These are phyloP conservation scores for Oreochromis aureus DNA, from an alignment of 2,113 vertebrate genomes.

Conservation along the genomic window DNA sequence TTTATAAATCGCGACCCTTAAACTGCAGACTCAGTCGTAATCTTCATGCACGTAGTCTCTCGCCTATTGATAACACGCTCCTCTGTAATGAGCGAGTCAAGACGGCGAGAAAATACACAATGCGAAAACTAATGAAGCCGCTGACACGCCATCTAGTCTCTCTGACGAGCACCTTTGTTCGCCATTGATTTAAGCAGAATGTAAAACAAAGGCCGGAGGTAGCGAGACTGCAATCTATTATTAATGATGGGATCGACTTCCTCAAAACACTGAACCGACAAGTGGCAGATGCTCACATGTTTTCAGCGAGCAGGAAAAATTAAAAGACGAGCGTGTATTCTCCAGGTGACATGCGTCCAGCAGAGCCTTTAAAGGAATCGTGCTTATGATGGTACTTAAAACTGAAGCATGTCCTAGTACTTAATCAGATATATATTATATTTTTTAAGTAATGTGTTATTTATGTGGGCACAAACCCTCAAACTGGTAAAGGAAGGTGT, in stretches of 20 bases:
- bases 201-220: conserved; percentile 1
- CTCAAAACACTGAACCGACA: background rate
- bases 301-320: background rate
- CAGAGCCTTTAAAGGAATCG: background rate
- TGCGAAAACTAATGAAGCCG: background rate
- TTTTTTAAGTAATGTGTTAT: background rate
- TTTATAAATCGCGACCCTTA: background rate
- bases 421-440: background rate
- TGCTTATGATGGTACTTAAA: background rate
- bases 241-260: conserved; percentile 10
- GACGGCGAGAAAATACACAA: background rate
- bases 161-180: conserved; percentile 1
- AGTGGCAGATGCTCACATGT: background rate
- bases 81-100: background rate
- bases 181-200: conserved; percentile 22
- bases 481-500: background rate
- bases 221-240: conserved; percentile 7
- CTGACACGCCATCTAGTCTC: background rate
- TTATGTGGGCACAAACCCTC: background rate
- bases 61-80: background rate
- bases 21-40: background rate
- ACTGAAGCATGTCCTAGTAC: background rate
- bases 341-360: background rate
- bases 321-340: background rate
- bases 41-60: background rate